Evolutionary conservation across 2,888 invertebrate species (phyloP).

Genomic region (Drosophila pseudotalamancana): DNA sequence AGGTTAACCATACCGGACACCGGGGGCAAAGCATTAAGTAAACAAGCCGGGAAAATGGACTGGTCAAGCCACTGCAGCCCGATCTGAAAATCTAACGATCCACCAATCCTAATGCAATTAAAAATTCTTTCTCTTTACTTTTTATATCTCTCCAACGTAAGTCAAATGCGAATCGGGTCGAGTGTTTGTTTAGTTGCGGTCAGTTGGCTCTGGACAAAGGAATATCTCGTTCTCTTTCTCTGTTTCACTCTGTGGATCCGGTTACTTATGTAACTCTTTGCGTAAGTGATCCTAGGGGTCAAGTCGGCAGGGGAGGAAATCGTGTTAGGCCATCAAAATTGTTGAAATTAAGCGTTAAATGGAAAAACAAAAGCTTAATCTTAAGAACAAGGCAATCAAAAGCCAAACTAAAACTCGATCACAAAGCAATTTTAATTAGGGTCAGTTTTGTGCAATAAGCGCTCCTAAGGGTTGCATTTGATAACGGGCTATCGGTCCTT

Average conservation of each 20-base stretch:
- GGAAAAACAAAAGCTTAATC: conserved; percentile 77
- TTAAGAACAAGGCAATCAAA: conserved; percentile 68
- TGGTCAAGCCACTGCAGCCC: conserved; percentile 36
- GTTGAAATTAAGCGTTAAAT: conserved; percentile 78
- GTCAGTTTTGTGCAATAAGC: conserved; percentile 41
- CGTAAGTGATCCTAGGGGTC: conserved; percentile 68
- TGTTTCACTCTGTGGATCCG: conserved; percentile 14
- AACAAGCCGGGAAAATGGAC: conserved; percentile 54
- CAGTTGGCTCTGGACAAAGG: conserved; percentile 59
- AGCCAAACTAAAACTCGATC: conserved; percentile 65
- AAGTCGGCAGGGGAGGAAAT: conserved; percentile 45
- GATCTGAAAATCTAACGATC: conserved; percentile 5
- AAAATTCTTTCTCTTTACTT: conserved; percentile 32
- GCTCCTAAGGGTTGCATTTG: conserved; percentile 46
- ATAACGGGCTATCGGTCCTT: conserved; percentile 11
- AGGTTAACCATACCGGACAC: conserved; percentile 62
- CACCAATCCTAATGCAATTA: conserved; percentile 68
- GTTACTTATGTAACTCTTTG: conserved; percentile 38
- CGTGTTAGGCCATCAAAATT: conserved; percentile 74
- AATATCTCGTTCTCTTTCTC: not conserved
- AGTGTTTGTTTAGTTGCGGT: conserved; percentile 78
- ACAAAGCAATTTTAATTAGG: conserved; percentile 76
- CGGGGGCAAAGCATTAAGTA: conserved; percentile 45
- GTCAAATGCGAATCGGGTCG: conserved; percentile 68
- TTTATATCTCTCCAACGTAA: conserved; percentile 34